phyloP scores from a whole-genome alignment of 2,797 vertebrate species.

The Acipenser transmontanus region DNA sequence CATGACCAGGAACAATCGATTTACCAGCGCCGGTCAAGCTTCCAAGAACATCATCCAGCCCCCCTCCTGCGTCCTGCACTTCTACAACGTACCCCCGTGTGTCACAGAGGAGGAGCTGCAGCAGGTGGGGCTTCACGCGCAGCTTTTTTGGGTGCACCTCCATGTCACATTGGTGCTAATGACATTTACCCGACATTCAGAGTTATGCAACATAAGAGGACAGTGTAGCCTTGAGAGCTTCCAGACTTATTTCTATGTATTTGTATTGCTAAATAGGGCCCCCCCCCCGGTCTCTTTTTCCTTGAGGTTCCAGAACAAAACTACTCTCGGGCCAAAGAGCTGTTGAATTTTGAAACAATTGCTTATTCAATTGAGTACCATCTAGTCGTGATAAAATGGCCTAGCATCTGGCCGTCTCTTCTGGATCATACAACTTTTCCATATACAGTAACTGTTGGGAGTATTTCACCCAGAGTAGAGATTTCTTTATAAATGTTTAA shows the following conservation, averaged over 20 bases:
- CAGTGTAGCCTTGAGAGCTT: background rate
- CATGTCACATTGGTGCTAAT: background rate
- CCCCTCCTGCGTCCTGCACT: constrained; percentile 90
- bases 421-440: too few relatives aligned
- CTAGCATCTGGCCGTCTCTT: too few relatives aligned
- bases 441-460: too few relatives aligned
- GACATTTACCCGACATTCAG: background rate
- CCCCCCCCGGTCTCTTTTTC: too few relatives aligned
- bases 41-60: constrained; percentile 97
- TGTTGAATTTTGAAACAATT: too few relatives aligned
- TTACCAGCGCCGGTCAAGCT: constrained; percentile 92
- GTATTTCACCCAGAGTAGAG: too few relatives aligned
- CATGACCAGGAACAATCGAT: constrained; percentile 96
- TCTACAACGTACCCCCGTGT: constrained; percentile 88
- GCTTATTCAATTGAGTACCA: too few relatives aligned
- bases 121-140: constrained; percentile 51
- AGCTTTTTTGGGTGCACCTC: background rate
- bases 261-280: too few relatives aligned
- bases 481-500: background rate
- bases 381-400: too few relatives aligned
- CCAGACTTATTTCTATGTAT: background rate
- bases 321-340: background rate
- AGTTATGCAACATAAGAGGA: background rate
- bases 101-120: constrained; percentile 84
- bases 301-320: too few relatives aligned